phyloP scores from a whole-genome alignment of 2,888 invertebrate genomes.

The Cephus sareptanus region DNA sequence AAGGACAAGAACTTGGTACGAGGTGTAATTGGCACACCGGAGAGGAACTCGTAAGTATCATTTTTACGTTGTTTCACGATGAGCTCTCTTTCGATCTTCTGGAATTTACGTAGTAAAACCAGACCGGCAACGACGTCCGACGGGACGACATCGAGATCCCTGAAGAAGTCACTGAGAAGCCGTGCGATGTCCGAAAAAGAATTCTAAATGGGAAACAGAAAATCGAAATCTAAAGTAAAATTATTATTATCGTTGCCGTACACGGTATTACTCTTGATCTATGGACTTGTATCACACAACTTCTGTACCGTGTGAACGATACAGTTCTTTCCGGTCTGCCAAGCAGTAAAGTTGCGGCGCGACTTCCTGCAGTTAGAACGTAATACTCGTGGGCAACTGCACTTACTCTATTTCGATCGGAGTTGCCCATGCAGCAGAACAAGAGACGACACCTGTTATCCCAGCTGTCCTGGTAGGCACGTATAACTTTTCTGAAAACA shows the following conservation, averaged over 20 bases:
- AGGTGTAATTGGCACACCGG: constrained; percentile 86
- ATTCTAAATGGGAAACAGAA: constrained; percentile 68
- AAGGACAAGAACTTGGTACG: constrained; percentile 83
- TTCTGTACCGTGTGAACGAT: not conserved
- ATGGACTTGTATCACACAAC: not conserved
- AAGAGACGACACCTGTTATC: constrained; percentile 83
- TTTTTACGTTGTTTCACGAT: constrained; percentile 81
- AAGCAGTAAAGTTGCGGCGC: not conserved
- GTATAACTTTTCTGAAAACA: constrained; percentile 80
- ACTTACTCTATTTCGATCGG: constrained; percentile 77
- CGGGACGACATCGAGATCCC: constrained; percentile 88
- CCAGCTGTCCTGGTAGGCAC: constrained; percentile 91
- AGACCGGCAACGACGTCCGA: constrained; percentile 89
- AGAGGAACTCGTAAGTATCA: constrained; percentile 86
- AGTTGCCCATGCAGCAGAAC: constrained; percentile 85
- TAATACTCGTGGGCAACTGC: not conserved
- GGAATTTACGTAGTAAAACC: constrained; percentile 81
- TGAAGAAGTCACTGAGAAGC: constrained; percentile 86
- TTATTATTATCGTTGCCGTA: not conserved
- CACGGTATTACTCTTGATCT: not conserved
- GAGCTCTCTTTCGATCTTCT: constrained; percentile 81
- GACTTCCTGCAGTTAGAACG: not conserved
- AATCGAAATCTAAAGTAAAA: not conserved
- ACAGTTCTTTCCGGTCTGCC: not conserved
- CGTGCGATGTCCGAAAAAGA: constrained; percentile 88